Conservation (phyloP, 2,888 invertebrate genomes). For the Allolobophora icterica region DNA sequence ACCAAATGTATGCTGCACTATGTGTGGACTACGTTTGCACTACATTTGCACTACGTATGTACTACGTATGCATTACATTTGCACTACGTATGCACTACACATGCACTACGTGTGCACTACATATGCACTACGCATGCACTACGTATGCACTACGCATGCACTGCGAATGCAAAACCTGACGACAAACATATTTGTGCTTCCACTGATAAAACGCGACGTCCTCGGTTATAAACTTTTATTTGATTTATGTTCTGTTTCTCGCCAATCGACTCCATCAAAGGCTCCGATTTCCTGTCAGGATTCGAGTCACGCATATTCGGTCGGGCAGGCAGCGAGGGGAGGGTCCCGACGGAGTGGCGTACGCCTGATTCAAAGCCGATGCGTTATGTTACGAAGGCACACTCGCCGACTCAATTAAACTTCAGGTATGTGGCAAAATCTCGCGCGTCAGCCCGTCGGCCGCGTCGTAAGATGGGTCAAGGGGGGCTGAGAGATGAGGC, state of each 20-base stretch:
- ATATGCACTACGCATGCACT: too few species aligned
- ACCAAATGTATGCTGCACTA: too few species aligned
- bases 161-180: too few species aligned
- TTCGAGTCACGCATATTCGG: neutral
- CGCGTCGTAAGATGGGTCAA: neutral
- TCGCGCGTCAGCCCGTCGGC: neutral
- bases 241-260: neutral
- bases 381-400: neutral
- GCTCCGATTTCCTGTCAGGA: neutral
- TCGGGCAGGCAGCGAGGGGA: neutral
- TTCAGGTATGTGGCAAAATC: slow-evolving; percentile 17
- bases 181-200: too few species aligned
- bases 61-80: too few species aligned
- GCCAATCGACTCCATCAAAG: neutral
- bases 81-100: too few species aligned
- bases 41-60: too few species aligned
- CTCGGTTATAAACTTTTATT: neutral
- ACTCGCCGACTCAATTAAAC: neutral
- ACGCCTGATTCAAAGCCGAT: neutral
- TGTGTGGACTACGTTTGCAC: too few species aligned
- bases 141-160: too few species aligned
- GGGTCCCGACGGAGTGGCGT: neutral
- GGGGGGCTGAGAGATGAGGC: neutral
- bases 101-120: too few species aligned
- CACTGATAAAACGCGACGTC: too few species aligned